Evolutionary conservation across 2,797 vertebrate species (phyloP), one percentile per base, ranked within the genome.

Genomic region (Acrocephalus scirpaceus): DNA sequence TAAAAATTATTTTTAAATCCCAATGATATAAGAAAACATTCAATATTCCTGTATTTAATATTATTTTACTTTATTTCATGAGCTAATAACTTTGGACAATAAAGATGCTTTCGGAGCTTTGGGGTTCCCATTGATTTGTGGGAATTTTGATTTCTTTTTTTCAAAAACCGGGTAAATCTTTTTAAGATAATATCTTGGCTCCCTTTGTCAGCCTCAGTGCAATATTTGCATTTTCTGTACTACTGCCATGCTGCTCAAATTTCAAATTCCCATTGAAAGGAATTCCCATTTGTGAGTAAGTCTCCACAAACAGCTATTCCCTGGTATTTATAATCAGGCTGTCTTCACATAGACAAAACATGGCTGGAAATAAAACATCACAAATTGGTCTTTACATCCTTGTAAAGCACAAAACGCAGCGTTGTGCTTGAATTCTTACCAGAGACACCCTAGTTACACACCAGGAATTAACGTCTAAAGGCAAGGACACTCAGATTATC

Each of bases 361-460:
- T 2, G 3, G 17, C 66, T 86, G 50, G 12, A 76, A 80, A 71
- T 34, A 38, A 7, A 75, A 25, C 11, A 45, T 2, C 21, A 65
- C 25, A 65, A 57, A 78, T 2, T 6, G 30, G 3, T 71, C 42
- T 74, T 69, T 64, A 19, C 23, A 29, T 10, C 40, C 54, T 13
- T 8, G 20, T n/a, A 10, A 54, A 84, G 25, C 32, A 56, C 15
- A 64, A 36, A 44, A 23, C 2, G 2, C 6, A 5, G 51, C 0
- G 0, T 10, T 13, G 11, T 9, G 32, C 36, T 91, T 65, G 25
- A 85, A 73, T 23, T 40, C 34, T 57, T 56, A 26, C 6, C 48
- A 9, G 44, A 73, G 44, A 36, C 25, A 15, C 7, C 34, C 30
- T 9, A 17, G 12, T 38, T 60, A 27, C 48, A 38, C 20, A 36